phyloP scores from a whole-genome alignment of 1,140 invertebrate genomes.

The Trigoniulus corallinus region DNA sequence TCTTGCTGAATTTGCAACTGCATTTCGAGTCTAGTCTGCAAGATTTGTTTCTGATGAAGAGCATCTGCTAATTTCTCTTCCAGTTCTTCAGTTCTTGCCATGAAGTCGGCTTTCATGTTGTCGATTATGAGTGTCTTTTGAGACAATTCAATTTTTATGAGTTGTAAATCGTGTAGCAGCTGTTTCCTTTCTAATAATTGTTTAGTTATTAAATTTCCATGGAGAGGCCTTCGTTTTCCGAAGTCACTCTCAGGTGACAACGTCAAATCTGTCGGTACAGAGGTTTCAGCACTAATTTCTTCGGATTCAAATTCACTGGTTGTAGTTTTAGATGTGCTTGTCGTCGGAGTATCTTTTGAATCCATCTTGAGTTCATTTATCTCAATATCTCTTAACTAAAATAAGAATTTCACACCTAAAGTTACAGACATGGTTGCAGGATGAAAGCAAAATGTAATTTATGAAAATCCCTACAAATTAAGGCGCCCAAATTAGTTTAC shows the following conservation, averaged over 20 bases:
- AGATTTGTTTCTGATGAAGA: conserved; percentile 25
- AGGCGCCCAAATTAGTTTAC: no score
- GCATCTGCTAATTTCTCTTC: conserved; percentile 27
- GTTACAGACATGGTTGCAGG: no score
- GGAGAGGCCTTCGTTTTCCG: neutral
- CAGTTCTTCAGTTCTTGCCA: conserved; percentile 23
- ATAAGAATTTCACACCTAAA: no score
- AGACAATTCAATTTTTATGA: conserved; percentile 27
- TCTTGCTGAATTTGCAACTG: conserved; percentile 25
- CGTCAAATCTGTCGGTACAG: conserved; percentile 13
- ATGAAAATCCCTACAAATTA: no score
- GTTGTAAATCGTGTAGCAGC: conserved; percentile 25
- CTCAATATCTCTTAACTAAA: no score
- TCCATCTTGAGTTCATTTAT: no score
- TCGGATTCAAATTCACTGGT: conserved; percentile 8
- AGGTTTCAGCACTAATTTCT: conserved; percentile 12
- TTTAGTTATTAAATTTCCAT: conserved; percentile 7
- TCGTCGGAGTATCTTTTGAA: no score
- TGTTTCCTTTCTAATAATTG: conserved; percentile 23
- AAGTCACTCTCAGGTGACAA: conserved; percentile 9
- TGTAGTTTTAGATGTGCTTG: no score
- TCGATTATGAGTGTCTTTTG: conserved; percentile 24
- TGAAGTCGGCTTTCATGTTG: conserved; percentile 25
- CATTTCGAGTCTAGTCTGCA: conserved; percentile 24
- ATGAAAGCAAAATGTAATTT: no score